These are phyloP conservation scores for Gandaritis pyraliata DNA, from an alignment of 2,888 invertebrate genomes.

Conservation along the genomic window DNA sequence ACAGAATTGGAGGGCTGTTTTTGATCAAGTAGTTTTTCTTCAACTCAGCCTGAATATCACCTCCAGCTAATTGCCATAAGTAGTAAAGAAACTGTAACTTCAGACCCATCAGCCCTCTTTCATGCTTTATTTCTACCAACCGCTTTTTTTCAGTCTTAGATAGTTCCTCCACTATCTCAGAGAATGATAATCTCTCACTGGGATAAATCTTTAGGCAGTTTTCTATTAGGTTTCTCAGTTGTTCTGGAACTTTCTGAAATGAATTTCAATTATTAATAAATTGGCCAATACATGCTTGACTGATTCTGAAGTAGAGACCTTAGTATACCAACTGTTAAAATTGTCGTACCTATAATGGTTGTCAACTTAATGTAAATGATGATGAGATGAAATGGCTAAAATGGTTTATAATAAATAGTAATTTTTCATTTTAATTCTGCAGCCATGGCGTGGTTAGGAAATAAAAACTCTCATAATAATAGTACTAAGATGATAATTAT, in stretches of 20 bases:
- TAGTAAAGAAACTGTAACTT: constrained; percentile 94
- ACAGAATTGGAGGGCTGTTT: constrained; percentile 92
- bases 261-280: not conserved
- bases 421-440: too few relatives aligned
- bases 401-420: too few relatives aligned
- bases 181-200: constrained; percentile 80
- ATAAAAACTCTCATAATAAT: too few relatives aligned
- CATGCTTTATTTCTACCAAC: constrained; percentile 73
- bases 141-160: constrained; percentile 65
- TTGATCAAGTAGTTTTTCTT: constrained; percentile 96
- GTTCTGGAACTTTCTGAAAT: constrained; percentile 83
- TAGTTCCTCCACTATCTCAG: constrained; percentile 82
- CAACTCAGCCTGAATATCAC: constrained; percentile 95
- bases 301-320: too few relatives aligned
- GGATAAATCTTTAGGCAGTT: constrained; percentile 89
- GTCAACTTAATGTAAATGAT: too few relatives aligned
- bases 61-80: constrained; percentile 98
- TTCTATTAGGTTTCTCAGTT: constrained; percentile 86
- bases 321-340: too few relatives aligned
- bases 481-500: too few relatives aligned
- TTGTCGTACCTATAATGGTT: too few relatives aligned
- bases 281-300: too few relatives aligned
- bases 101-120: constrained; percentile 73
- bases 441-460: too few relatives aligned
- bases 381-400: too few relatives aligned